Evolutionary conservation across 2,888 invertebrate genomes (phyloP).

Genomic region (Nomada lathburiana): DNA sequence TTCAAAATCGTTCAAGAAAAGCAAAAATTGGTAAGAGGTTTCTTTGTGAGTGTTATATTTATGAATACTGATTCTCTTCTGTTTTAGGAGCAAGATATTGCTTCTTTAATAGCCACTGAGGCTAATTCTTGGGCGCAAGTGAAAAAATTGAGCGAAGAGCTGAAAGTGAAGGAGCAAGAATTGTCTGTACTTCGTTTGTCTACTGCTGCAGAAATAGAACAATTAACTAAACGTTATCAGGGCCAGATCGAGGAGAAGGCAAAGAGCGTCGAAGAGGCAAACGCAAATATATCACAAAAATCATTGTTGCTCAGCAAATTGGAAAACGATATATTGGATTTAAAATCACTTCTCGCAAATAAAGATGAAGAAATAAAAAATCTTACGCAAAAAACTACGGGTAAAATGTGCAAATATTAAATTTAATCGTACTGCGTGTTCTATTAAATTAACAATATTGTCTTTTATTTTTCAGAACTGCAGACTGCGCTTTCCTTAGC

Average conservation of each 20-base stretch:
- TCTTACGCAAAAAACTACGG: conserved; percentile 77
- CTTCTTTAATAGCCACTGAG: conserved; percentile 86
- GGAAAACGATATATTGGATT: conserved; percentile 77
- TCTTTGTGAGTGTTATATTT: not conserved
- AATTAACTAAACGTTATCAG: conserved; percentile 77
- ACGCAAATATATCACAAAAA: conserved; percentile 72
- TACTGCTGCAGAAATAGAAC: conserved; percentile 76
- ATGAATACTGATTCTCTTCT: not conserved
- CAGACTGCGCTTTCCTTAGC: conserved; percentile 77
- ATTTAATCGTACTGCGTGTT: not conserved
- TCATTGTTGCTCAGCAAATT: conserved; percentile 72
- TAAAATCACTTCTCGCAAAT: conserved; percentile 75
- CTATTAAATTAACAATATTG: not conserved
- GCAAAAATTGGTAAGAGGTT: conserved; percentile 78
- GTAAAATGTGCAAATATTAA: conserved; percentile 54
- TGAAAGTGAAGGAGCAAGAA: conserved; percentile 87
- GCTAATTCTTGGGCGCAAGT: conserved; percentile 87
- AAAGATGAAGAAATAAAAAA: conserved; percentile 80
- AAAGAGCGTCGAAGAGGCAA: conserved; percentile 76
- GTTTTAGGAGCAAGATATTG: conserved; percentile 82
- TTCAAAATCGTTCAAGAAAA: conserved; percentile 76
- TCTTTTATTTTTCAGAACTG: conserved; percentile 73
- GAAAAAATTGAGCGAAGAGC: conserved; percentile 86
- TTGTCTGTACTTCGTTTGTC: conserved; percentile 80
- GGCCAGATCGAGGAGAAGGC: conserved; percentile 78